Conservation (phyloP, 2,113 vertebrate species). For the Herpetotheres cachinnans region DNA sequence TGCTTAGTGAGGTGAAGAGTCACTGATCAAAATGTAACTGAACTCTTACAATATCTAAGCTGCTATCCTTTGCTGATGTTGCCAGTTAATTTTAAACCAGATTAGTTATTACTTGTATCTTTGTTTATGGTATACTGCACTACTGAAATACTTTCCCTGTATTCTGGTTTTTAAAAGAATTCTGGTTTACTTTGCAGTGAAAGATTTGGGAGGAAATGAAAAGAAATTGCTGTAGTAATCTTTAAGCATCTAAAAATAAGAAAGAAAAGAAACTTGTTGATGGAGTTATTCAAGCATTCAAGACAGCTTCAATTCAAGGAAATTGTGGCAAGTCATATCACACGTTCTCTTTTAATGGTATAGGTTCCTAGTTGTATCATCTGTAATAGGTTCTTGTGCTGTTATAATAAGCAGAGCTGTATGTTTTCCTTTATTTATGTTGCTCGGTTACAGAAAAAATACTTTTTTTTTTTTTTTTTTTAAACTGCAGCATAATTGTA, state of each 20-base stretch:
- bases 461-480: background rate
- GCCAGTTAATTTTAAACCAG: background rate
- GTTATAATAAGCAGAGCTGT: background rate
- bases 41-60: background rate
- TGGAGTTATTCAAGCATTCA: background rate
- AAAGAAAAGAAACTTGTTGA: background rate
- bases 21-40: background rate
- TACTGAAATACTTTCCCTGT: background rate
- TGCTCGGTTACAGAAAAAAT: background rate
- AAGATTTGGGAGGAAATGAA: background rate
- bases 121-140: background rate
- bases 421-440: background rate
- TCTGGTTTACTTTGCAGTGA: background rate
- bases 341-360: background rate
- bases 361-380: background rate
- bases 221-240: background rate
- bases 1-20: background rate
- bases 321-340: background rate
- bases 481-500: conserved; percentile 13
- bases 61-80: background rate
- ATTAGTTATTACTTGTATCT: background rate
- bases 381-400: background rate
- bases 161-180: background rate
- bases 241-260: background rate
- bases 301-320: background rate